Evolutionary conservation across 1,140 invertebrate genomes (phyloP).

Genomic region (Macrostomum lignano): DNA sequence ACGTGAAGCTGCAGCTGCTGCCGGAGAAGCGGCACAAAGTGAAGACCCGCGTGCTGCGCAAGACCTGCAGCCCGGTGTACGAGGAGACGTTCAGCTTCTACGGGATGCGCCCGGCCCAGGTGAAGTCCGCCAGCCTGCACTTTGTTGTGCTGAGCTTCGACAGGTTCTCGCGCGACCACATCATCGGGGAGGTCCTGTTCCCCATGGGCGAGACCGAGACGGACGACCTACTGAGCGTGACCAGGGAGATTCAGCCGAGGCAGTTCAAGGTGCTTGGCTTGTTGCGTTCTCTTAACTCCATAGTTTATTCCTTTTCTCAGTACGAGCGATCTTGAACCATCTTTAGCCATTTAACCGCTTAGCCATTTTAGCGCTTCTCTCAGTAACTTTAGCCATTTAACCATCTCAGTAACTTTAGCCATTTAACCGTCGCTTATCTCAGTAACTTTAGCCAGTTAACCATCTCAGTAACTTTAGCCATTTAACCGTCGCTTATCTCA

Average conservation of each 20-base stretch:
- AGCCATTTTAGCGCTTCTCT: too few species aligned
- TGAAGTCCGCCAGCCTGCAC: conserved; percentile 43
- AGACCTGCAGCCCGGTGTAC: conserved; percentile 54
- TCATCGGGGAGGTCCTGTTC: conserved; percentile 42
- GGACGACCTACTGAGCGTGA: conserved; percentile 9
- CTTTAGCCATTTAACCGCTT: too few species aligned
- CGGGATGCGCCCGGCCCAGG: conserved; percentile 38
- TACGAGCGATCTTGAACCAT: too few species aligned
- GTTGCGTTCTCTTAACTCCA: too few species aligned
- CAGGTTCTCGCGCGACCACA: conserved; percentile 54
- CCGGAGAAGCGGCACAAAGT: conserved; percentile 59
- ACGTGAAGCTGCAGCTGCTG: conserved; percentile 52
- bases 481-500: too few species aligned
- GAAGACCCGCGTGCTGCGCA: conserved; percentile 49
- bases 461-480: too few species aligned
- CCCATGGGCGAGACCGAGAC: conserved; percentile 13
- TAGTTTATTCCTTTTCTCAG: too few species aligned
- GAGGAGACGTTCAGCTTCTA: conserved; percentile 63
- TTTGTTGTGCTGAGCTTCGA: conserved; percentile 59
- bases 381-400: too few species aligned
- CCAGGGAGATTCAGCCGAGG: conserved; percentile 16
- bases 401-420: too few species aligned
- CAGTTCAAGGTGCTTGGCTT: conserved; percentile 23
- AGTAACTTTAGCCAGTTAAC: too few species aligned
- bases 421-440: too few species aligned